Evolutionary conservation across 2,113 vertebrate genomes (phyloP).

Genomic region (Hydrochoerus hydrochaeris): DNA sequence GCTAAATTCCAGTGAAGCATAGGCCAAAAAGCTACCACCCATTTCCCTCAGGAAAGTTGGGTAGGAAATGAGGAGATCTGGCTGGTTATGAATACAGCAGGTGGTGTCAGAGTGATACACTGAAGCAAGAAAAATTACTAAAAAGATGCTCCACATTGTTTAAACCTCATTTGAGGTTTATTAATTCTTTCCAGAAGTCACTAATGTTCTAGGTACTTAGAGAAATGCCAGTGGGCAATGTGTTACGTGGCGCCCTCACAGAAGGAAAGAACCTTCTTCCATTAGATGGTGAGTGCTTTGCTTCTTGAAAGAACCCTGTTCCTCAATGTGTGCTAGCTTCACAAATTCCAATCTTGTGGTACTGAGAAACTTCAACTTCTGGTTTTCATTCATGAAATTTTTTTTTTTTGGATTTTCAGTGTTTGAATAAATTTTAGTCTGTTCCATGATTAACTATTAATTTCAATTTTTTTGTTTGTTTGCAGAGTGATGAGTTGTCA

Average conservation of each 20-base stretch:
- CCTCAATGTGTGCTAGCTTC: not conserved
- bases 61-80: not conserved
- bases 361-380: not conserved
- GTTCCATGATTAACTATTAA: slow-evolving; percentile 4
- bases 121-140: not conserved
- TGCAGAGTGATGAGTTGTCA: not conserved
- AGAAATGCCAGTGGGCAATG: not conserved
- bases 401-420: not conserved
- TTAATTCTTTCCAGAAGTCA: slow-evolving; percentile 17
- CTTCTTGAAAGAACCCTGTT: not conserved
- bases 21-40: not conserved
- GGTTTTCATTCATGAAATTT: slow-evolving; percentile 37
- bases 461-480: not conserved
- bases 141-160: not conserved
- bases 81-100: not conserved
- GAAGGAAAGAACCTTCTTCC: not conserved
- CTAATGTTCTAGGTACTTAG: not conserved
- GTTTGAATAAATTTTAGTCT: not conserved
- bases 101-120: not conserved
- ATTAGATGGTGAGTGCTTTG: not conserved
- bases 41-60: not conserved
- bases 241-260: not conserved
- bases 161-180: not conserved
- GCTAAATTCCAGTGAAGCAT: not conserved
- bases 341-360: not conserved